A percentile compares a stretch with the other conserved stretches of the same genome.
Conservation (phyloP, 2,888 invertebrate genomes). For the Arrhopalites spinosus region DNA sequence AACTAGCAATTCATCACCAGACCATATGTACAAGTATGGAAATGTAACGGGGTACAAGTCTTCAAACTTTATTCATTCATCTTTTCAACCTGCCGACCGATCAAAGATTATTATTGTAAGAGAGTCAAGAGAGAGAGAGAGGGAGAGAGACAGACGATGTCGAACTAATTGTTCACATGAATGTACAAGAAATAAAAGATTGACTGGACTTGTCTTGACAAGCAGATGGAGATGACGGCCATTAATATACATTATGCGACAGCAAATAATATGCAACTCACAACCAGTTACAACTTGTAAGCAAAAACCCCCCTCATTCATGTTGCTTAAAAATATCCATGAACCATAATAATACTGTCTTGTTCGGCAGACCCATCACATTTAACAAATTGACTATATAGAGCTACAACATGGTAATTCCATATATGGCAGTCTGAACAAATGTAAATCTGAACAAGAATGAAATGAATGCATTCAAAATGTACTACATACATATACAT, state of each 20-base stretch:
- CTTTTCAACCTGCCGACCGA: slow-evolving; percentile 18
- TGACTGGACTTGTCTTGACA: slow-evolving; percentile 8
- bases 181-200: background rate
- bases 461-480: no score
- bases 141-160: background rate
- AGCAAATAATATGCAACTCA: background rate
- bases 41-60: background rate
- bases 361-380: no score
- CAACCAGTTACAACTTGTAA: background rate
- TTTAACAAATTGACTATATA: no score
- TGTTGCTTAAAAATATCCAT: no score
- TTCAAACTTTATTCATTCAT: slow-evolving; percentile 12
- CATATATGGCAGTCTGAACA: no score
- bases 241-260: slow-evolving; percentile 15
- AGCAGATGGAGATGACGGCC: slow-evolving; percentile 16
- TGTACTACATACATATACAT: background rate
- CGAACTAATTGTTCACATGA: no score
- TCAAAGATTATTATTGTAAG: background rate
- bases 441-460: no score
- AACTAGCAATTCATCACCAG: no score
- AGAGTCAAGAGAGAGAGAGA: background rate
- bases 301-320: no score
- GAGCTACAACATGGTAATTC: no score
- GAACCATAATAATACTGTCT: no score
- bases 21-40: background rate